Evolutionary conservation across 2,888 invertebrate genomes (phyloP), one percentile per base, ranked within the genome.

Genomic region (Apeira syringaria): DNA sequence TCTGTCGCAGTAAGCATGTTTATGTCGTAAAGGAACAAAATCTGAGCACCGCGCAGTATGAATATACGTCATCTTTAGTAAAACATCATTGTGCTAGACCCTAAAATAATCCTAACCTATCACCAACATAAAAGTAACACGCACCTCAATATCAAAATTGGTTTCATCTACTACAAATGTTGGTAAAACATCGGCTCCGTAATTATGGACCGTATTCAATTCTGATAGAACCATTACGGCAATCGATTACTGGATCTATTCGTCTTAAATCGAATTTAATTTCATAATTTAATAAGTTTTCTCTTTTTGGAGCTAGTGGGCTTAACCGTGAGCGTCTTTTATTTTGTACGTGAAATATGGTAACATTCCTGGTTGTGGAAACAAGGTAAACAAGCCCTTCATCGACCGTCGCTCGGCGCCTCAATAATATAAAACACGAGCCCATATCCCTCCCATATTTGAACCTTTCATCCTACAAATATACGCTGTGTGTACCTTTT

Each of bases 391-490:
- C 68, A 52, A 60, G 56, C 56, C 49, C 50, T 61, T 59, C 53
- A 61, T 56, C 64, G 66, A 62, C 71, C 62, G 67, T 61, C 68
- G 69, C n/a, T 22, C 22, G 24, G 8, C 2, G 24, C 77, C 73
- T 82, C 82, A 87, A 86, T 87, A 87, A 86, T 86, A 86, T 84
- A 85, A 85, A 86, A 84, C 81, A 83, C 76, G 74, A 65, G 64
- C 68, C 66, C 71, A 68, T 72, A 78, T 75, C 69, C 74, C 72
- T 67, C 66, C 68, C 74, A 67, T 73, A 69, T 75, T 67, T 72
- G 72, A 61, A 55, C 47, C 74, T 52, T 56, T 72, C 68, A 56
- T 68, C 72, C 72, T 66, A 61, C 67, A 47, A 58, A 66, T 61
- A 68, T 29, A 7, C 8, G 9, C n/a, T 6, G 63, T 64, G 62